Base-by-base conservation (phyloP, 1,140 invertebrate genomes). In the Globodera ellingtonae region DNA sequence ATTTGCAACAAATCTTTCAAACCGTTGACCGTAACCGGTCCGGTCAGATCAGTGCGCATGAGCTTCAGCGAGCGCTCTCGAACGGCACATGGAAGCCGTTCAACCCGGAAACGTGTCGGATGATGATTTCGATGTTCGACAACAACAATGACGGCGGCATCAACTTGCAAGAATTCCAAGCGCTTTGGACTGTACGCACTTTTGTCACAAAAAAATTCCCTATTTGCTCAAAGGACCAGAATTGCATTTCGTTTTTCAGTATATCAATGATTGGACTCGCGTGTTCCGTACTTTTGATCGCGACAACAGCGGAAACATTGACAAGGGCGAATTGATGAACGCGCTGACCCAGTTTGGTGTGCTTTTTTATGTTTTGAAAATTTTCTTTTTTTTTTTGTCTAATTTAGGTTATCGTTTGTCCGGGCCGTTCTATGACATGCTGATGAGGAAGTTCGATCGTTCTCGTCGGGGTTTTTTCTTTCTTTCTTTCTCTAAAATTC, bases 61-160 rank as follows among this genome's bases (percentile, higher is more conserved):
- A 82, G 73, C 62, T 82, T 6, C 81, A 82, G 46, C 81, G 73
- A 18, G 81, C 81, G 46, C 81, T 82, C 6, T 97, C 95, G 1
- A 99, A 99, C 93, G 97, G 96, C 24, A 97, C 96, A 50, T 98
- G 95, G 95, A 95, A 94, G 83, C 94, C 96, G 8, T 99, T 99
- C 89, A 98, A 98, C 91, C 95, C 95, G 70, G 96, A 98, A 92
- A 98, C 96, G 73, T 95, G 98, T 59, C 90, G 95, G 75, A 90
- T 97, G 74, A 96, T 97, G 95, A 97, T 97, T 86, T 94, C 94
- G 95, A 84, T 79, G 94, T 94, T 95, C 92, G 91, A 89, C 73
- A 44, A 47, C n/a, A 52, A 77, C 59, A 59, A 74, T 46, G 78
- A 79, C 74, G 78, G 78, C 24, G 80, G 81, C 56, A 56, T 59